Conservation (phyloP, 2,113 vertebrate genomes). For the Scartelaos histophorus region DNA sequence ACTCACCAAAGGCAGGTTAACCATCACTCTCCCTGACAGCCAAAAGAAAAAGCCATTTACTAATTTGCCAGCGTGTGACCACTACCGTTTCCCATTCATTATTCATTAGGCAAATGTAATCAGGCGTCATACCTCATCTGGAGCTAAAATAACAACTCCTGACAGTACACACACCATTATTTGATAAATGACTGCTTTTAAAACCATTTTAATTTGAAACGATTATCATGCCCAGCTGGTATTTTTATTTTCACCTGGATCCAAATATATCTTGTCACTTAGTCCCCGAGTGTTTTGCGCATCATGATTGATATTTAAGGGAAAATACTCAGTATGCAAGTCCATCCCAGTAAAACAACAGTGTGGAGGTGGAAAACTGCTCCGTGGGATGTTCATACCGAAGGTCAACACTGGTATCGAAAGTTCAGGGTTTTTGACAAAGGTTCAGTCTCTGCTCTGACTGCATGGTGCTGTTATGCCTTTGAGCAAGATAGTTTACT, state of each 20-base stretch:
- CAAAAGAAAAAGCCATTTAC: constrained; percentile 69
- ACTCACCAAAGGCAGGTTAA: constrained; percentile 52
- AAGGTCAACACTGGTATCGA: too few relatives aligned
- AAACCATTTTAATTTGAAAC: constrained; percentile 73
- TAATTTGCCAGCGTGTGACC: constrained; percentile 72
- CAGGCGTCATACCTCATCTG: constrained; percentile 63
- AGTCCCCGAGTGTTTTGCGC: constrained; percentile 34
- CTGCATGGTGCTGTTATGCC: too few relatives aligned
- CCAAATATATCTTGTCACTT: constrained; percentile 59
- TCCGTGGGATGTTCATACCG: background rate
- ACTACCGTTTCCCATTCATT: constrained; percentile 68
- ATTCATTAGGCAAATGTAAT: constrained; percentile 74
- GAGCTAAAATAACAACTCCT: constrained; percentile 25
- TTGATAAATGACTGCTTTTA: constrained; percentile 5
- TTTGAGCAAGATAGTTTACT: too few relatives aligned
- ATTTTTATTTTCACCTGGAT: constrained; percentile 54
- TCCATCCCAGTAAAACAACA: background rate
- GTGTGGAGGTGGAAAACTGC: background rate
- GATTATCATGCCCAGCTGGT: constrained; percentile 56
- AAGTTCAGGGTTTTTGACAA: too few relatives aligned
- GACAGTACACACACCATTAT: constrained; percentile 6
- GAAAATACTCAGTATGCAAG: constrained; percentile 43
- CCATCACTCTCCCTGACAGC: constrained; percentile 65
- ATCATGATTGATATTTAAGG: constrained; percentile 33
- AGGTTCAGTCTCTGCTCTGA: too few relatives aligned